Evolutionary conservation across 2,113 vertebrate species (phyloP), one percentile per base, ranked within the genome.

Genomic region (Hippocampus zosterae): DNA sequence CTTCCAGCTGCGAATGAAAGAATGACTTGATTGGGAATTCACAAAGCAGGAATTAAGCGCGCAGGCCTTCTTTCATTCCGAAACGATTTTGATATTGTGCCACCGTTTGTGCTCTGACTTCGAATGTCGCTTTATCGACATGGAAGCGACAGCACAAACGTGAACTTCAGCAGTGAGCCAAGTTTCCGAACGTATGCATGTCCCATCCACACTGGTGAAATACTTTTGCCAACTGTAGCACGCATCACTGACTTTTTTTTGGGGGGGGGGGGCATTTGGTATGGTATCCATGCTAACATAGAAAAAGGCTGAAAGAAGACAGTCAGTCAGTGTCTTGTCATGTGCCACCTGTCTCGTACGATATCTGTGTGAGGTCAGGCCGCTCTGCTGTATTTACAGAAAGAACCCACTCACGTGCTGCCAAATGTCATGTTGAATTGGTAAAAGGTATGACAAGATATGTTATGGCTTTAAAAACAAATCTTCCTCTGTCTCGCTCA

Each of bases 161-260:
- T 52, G 68, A 50, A 75, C 72, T 79, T 25, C 56, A 74, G 64
- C 61, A 79, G 68, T 52, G 65, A 76, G 79, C 74, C 80, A 37
- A 84, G 69, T 71, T 60, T 77, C 69, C 61, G 85, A 81, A 85
- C 73, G 78, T 78, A 85, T 80, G 79, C 79, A 85, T 79, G 84
- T 77, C 74, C 74, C 79, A 63, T 77, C 76, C 85, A 73, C 79
- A 73, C 75, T 42, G 77, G 77, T 81, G 69, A 71, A 57, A 75
- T 81, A 8, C 75, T 62, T 79, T 61, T 52, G 72, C 84, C 85
- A 87, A 83, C 81, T 88, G 86, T 89, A 87, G 84, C 83, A 85
- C 78, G 86, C 84, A 77, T 82, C 79, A 72, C 81, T 53, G 85
- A 74, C 78, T 75, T 77, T 75, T 59, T 59, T 29, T 27, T 13